A percentile compares a stretch with the other conserved stretches of the same genome.
Conservation (phyloP, 2,888 invertebrate genomes). For the Teinopalpus imperialis region DNA sequence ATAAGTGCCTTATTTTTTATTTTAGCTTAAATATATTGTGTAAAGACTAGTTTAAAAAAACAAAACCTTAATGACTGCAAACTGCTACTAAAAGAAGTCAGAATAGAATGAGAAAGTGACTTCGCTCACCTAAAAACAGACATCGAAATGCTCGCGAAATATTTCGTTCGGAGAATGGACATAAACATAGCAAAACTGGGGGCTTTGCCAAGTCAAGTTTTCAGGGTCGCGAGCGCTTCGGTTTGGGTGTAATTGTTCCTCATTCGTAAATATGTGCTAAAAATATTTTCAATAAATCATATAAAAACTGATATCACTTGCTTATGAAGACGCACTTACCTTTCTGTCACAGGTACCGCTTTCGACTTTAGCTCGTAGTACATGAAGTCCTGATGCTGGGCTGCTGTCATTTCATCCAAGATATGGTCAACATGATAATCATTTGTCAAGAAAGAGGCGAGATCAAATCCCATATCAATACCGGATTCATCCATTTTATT, state of each 20-base stretch:
- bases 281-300: conserved; percentile 58
- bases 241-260: conserved; percentile 74
- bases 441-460: conserved; percentile 80
- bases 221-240: conserved; percentile 67
- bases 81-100: too few relatives aligned
- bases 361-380: conserved; percentile 84
- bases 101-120: conserved; percentile 15
- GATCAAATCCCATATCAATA: conserved; percentile 84
- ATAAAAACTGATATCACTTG: conserved; percentile 29
- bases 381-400: conserved; percentile 83
- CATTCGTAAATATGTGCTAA: conserved; percentile 60
- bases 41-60: too few relatives aligned
- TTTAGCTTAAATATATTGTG: not conserved
- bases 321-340: conserved; percentile 58
- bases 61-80: too few relatives aligned
- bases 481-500: conserved; percentile 84
- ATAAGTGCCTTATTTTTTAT: not conserved
- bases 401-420: conserved; percentile 79
- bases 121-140: conserved; percentile 21
- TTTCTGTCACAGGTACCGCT: conserved; percentile 81
- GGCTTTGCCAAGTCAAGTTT: conserved; percentile 73
- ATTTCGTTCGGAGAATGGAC: conserved; percentile 43
- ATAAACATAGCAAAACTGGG: conserved; percentile 66
- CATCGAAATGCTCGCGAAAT: conserved; percentile 42
- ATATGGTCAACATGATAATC: conserved; percentile 77